Evolutionary conservation across 2,888 invertebrate species (phyloP), one percentile per base, ranked within the genome.

Genomic region (Crepidodera aurea): DNA sequence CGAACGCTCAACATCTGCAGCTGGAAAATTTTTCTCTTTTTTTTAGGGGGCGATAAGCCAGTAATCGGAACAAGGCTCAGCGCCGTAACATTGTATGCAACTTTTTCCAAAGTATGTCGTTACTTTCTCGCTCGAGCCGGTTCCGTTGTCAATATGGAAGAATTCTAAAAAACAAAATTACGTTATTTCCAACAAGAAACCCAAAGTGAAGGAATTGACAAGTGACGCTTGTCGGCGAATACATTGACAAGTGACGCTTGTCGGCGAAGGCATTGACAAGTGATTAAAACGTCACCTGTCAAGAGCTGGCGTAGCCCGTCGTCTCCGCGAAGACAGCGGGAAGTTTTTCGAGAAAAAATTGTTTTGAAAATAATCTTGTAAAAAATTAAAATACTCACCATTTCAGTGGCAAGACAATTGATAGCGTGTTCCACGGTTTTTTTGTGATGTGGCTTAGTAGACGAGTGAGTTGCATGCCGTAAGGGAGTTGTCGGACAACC

Each of bases 371-470:
- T n/a, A n/a, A n/a, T n/a, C n/a, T n/a, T n/a, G n/a, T n/a, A n/a
- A n/a, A n/a, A n/a, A n/a, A n/a, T n/a, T n/a, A n/a, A n/a, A n/a
- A 13, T 34, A 87, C 90, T 90, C 84, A 92, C 91, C 90, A 92
- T 90, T 89, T 92, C 92, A 72, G 90, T 89, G 75, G 92, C 91
- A 76, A 92, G 88, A 82, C 90, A 91, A 82, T 90, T 91, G 78
- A 92, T 87, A 74, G 90, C 88, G 78, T 87, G 87, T 79, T 88
- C 88, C 73, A 88, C 88, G 44, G 87, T 86, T 70, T 87, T 85
- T 79, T 85, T 85, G 74, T 56, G 83, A 79, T 71, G 79, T 68
- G 66, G 82, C 56, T 76, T 73, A 80, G 84, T 29, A 78, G 86
- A 62, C 77, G 83, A 60, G 81, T 83, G 83, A 76, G 71, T 83